Evolutionary conservation across 1,140 invertebrate genomes (phyloP).

Genomic region (Pseudoatta argentina): DNA sequence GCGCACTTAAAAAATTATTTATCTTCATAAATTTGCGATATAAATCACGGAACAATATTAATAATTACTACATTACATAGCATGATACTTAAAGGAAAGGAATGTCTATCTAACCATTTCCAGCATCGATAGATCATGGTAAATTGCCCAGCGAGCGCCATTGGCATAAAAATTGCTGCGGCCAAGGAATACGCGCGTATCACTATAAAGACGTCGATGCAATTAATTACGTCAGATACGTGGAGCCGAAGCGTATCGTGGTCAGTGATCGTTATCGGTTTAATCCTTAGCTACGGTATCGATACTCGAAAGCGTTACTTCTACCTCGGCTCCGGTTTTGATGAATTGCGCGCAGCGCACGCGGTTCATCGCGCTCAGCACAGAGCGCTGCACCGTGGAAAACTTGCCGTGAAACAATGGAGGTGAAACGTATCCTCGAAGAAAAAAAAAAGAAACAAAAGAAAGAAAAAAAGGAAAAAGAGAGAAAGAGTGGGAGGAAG

Average conservation of each 20-base stretch:
- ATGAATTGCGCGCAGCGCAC: constrained; percentile 58
- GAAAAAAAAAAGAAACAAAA: background rate
- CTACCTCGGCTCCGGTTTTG: constrained; percentile 24
- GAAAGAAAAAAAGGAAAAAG: background rate
- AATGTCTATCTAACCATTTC: background rate
- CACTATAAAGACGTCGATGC: constrained; percentile 49
- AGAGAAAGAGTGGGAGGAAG: background rate
- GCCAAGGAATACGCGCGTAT: constrained; percentile 31
- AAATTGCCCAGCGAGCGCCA: constrained; percentile 37
- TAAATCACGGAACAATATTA: constrained; percentile 34
- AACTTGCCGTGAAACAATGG: constrained; percentile 56
- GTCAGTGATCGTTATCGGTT: constrained; percentile 49
- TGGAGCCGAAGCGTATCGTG: constrained; percentile 24
- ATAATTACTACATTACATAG: constrained; percentile 31
- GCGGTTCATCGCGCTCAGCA: constrained; percentile 47
- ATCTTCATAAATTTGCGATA: background rate
- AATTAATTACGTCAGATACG: constrained; percentile 46
- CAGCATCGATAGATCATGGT: constrained; percentile 33
- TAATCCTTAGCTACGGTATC: constrained; percentile 53
- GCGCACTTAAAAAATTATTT: background rate
- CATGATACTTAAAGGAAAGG: background rate
- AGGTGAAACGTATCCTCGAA: constrained; percentile 23
- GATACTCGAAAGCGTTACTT: constrained; percentile 41
- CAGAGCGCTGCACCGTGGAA: constrained; percentile 48
- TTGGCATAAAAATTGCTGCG: constrained; percentile 17